Evolutionary conservation across 1,140 invertebrate species (phyloP), one percentile per base, ranked within the genome.

Genomic region (Drosophila burlai): DNA sequence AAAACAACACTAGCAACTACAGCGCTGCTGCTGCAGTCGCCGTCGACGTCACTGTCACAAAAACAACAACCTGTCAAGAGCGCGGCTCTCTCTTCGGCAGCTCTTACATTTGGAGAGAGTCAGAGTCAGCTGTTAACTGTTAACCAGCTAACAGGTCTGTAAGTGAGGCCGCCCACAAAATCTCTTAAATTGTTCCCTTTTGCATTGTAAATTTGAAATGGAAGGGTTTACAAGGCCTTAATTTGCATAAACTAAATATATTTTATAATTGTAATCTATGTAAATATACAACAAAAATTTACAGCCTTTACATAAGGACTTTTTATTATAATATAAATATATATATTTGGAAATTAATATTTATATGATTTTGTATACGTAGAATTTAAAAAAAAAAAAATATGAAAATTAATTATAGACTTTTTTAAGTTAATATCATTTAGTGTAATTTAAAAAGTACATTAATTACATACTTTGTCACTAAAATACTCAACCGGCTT

Each of bases 1-100:
- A 72, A 42, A 83, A 79, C 80, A 83, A 83, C 62, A 80, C 66
- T 57, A 74, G 45, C 36, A 63, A 66, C 47, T 57, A 77, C 67
- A 76, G 34, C 59, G 52, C 52, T 50, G 21, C 45, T 60, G 34
- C 69, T 79, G 68, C 58, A 46, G 67, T 40, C 50, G 65, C 13
- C 6, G 47, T 40, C 50, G 65, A 6, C 6, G 47, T 78, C 64
- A 61, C 63, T 59, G 62, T 76, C 81, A 77, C 45, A 73, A 59
- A 50, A 72, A 81, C 21, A 82, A 74, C 45, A 81, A 54, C 67
- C 61, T 63, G 64, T n/a, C 54, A 73, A 29, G 21, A 49, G 21
- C 36, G 36, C 16, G n/a, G 9, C 18, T 2, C 21, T 69, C 62
- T 67, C 67, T 52, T 40, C 18, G 43, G n/a, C 18, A 40, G 47